Evolutionary conservation across 2,113 vertebrate species (phyloP).

Genomic region (Heteronetta atricapilla): DNA sequence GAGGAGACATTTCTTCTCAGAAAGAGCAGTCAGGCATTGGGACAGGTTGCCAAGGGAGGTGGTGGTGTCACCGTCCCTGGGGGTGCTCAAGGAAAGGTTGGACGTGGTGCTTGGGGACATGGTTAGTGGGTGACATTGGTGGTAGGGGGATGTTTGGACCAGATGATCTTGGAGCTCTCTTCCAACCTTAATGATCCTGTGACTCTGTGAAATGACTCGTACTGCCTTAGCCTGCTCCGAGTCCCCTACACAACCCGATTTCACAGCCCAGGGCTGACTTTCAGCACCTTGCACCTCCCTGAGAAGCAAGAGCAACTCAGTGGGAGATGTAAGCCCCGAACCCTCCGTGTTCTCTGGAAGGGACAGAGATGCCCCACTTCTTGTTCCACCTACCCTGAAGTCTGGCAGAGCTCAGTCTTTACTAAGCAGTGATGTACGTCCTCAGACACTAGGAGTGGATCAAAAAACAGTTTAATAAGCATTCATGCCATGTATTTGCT

Average conservation of each 20-base stretch:
- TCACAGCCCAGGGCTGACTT: constrained; percentile 22
- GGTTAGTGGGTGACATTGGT: no score
- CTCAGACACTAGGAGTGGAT: not conserved
- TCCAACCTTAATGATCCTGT: no score
- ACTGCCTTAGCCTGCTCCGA: not conserved
- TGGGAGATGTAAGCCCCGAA: not conserved
- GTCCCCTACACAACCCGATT: not conserved
- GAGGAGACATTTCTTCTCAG: no score
- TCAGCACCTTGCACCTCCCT: not conserved
- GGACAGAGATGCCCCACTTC: not conserved
- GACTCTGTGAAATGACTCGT: not conserved
- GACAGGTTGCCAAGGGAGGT: no score
- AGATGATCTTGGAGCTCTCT: no score
- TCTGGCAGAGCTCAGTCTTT: not conserved
- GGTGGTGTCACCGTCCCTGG: no score
- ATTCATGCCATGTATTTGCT: accelerated
- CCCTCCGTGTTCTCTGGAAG: not conserved
- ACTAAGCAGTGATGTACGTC: not conserved
- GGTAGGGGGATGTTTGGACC: no score
- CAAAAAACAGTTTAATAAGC: not conserved
- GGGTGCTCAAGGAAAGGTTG: no score
- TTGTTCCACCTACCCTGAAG: not conserved
- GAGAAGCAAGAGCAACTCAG: not conserved
- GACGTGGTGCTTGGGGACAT: no score
- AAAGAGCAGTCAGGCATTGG: no score